Evolutionary conservation across 2,888 invertebrate species (phyloP).

Genomic region (Drosophila eohydei): DNA sequence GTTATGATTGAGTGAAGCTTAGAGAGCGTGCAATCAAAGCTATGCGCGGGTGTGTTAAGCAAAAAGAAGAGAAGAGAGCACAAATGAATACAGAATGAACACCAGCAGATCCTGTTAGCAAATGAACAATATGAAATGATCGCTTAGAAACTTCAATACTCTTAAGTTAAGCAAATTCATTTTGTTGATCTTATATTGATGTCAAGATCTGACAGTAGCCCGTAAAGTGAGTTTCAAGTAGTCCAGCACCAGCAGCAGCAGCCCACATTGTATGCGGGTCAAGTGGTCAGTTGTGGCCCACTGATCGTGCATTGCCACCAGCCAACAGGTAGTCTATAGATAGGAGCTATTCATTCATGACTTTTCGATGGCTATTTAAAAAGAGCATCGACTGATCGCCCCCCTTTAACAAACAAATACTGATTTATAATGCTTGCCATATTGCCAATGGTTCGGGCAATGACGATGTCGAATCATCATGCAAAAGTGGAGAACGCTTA

Average conservation of each 20-base stretch:
- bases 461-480: slow-evolving; percentile 38
- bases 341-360: slow-evolving; percentile 46
- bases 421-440: slow-evolving; percentile 36
- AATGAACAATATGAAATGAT: background rate
- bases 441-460: slow-evolving; percentile 26
- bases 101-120: background rate
- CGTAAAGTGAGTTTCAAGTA: slow-evolving; percentile 30
- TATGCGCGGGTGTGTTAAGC: slow-evolving; percentile 17
- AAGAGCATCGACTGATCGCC: slow-evolving; percentile 23
- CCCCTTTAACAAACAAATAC: slow-evolving; percentile 45
- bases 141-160: background rate
- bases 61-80: background rate
- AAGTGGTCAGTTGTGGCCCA: slow-evolving; percentile 45
- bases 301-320: slow-evolving; percentile 44
- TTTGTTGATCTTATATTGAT: slow-evolving; percentile 29
- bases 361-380: slow-evolving; percentile 19
- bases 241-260: slow-evolving; percentile 6
- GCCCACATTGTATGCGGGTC: slow-evolving; percentile 54
- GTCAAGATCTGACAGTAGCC: slow-evolving; percentile 64
- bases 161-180: slow-evolving; percentile 7
- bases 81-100: background rate
- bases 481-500: slow-evolving; percentile 32
- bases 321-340: slow-evolving; percentile 59
- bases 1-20: slow-evolving; percentile 6
- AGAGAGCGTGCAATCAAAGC: slow-evolving; percentile 12